Base-by-base conservation (phyloP, 2,797 vertebrate species). In the Squalus acanthias region DNA sequence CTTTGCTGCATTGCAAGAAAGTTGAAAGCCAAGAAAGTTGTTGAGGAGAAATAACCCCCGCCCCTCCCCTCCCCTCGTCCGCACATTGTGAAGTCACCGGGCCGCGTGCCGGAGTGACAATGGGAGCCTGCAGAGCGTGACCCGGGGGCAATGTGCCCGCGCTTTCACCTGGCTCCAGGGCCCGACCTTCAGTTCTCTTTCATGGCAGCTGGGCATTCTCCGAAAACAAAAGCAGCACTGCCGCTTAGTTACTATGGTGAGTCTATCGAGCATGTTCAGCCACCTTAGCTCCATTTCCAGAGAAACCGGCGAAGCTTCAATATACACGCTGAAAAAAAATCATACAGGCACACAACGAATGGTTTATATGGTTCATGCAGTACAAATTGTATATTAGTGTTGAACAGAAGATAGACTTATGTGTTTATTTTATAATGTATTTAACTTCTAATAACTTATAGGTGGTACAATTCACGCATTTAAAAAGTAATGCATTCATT, bases 1-100 rank as follows among this genome's bases (percentile, higher is more conserved):
- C 85, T 29, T n/a, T 6, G 46, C 88, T 89, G 53, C 63, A 10
- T 65, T 46, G 7, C 63, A 9, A 46, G 63, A 9, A 22, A 67
- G 91, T 22, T 69, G 17, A 8, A 46, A 22, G 20, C 0, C n/a
- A 65, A 69, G n/a, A 3, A 63, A 22, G 2, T 67, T 24, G 7
- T 46, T 1, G 91, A 93, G 65, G 8, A 65, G 63, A 69, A 93
- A 93, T 46, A 22, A 2, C 33, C 53, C 39, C 79, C 53, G 0
- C 57, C 88, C 26, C 24, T 9, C 57, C 88, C 26, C 24, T 9
- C 50, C 88, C 91, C 20, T 69, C 33, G 13, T 20, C 22, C 63
- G 24, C 65, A 46, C 20, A 93, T 93, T 93, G 91, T 93, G 91
- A 93, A 69, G 91, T 93, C 65, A 93, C n/a, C 20, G 65, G 33